Conservation (phyloP, 1,140 invertebrate species). For the Gryllus bimaculatus region DNA sequence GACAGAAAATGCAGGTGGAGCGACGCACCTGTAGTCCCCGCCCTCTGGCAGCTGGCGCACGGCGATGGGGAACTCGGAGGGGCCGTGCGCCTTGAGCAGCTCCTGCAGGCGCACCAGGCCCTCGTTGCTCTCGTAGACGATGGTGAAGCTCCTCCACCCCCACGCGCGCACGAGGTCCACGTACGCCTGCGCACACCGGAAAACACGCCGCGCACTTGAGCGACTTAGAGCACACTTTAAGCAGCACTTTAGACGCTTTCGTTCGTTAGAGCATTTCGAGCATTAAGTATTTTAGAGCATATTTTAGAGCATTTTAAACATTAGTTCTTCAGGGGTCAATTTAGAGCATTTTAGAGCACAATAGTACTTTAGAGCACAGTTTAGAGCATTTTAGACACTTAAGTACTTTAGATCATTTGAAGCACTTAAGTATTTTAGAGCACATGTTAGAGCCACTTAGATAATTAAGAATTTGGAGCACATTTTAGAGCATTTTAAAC, state of each 20-base stretch:
- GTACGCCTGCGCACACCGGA: constrained; percentile 58
- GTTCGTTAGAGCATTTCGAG: neutral
- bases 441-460: too few relatives aligned
- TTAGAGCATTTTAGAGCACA: too few relatives aligned
- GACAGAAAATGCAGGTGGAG: too few relatives aligned
- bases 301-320: too few relatives aligned
- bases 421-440: too few relatives aligned
- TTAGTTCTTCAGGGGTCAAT: too few relatives aligned
- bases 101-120: constrained; percentile 85
- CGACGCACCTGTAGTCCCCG: constrained; percentile 61
- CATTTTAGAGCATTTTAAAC: too few relatives aligned
- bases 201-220: neutral
- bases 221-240: neutral
- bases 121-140: constrained; percentile 92
- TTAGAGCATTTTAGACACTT: too few relatives aligned
- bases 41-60: constrained; percentile 71
- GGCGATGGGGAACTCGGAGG: constrained; percentile 68
- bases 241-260: neutral
- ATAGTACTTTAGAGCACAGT: too few relatives aligned
- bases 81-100: constrained; percentile 79
- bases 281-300: too few relatives aligned
- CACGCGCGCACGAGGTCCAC: constrained; percentile 79
- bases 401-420: too few relatives aligned
- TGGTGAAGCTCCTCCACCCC: constrained; percentile 89
- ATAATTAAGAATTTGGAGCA: too few relatives aligned